Evolutionary conservation across 2,888 invertebrate genomes (phyloP).

Genomic region (Schizaphis graminum): DNA sequence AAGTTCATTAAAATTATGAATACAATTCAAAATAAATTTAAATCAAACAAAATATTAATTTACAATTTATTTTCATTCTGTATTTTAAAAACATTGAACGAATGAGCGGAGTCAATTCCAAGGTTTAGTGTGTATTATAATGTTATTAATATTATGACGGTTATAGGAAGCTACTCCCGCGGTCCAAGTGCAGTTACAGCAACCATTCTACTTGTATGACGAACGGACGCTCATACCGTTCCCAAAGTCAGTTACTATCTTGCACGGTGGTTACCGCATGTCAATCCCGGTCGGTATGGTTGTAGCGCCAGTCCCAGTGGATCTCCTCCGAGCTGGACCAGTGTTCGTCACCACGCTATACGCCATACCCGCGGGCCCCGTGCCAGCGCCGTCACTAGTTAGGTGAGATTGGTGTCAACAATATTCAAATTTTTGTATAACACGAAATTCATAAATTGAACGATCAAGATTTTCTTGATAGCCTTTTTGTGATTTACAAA

Average conservation of each 20-base stretch:
- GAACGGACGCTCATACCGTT: constrained; percentile 71
- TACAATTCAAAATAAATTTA: neutral
- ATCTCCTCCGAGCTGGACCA: constrained; percentile 69
- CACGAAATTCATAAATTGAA: neutral
- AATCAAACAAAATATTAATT: neutral
- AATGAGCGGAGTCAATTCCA: neutral
- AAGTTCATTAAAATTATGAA: neutral
- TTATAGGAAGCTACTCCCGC: constrained; percentile 72
- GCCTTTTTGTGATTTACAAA: neutral
- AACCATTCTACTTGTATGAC: constrained; percentile 71
- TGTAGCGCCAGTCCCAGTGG: constrained; percentile 71
- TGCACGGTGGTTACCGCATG: constrained; percentile 71
- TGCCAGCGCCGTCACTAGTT: constrained; percentile 67
- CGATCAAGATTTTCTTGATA: neutral
- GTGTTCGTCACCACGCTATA: constrained; percentile 71
- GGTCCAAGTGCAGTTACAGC: constrained; percentile 71
- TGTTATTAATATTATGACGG: neutral
- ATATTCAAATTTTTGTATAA: neutral
- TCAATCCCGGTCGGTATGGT: constrained; percentile 72
- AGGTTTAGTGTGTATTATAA: neutral
- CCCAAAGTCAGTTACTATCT: constrained; percentile 71
- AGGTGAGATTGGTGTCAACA: constrained; percentile 33
- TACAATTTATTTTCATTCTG: neutral
- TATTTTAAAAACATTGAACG: neutral
- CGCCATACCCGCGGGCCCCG: constrained; percentile 72